Evolutionary conservation across 2,888 invertebrate genomes (phyloP).

Genomic region (Physocephala rufipes): DNA sequence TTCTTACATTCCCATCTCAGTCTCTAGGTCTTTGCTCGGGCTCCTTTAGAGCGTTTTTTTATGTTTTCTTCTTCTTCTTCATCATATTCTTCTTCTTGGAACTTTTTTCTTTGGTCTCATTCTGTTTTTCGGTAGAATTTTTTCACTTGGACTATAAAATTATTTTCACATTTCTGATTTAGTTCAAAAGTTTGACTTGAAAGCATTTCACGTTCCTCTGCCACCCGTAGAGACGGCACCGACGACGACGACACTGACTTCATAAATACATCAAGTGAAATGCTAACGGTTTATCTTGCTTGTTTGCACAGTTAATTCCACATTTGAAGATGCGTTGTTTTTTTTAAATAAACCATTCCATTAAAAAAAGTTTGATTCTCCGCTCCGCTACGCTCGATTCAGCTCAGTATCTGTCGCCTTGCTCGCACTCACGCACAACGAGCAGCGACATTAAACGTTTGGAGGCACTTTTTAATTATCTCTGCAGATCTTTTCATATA

Average conservation of each 20-base stretch:
- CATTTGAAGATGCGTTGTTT: slow-evolving; percentile 54
- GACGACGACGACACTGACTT: slow-evolving; percentile 29
- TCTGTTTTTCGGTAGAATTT: slow-evolving; percentile 20
- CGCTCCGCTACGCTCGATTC: background rate
- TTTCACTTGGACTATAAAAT: slow-evolving; percentile 35
- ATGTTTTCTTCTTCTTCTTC: too few relatives aligned
- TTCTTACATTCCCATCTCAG: background rate
- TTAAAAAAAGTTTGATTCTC: slow-evolving; percentile 55
- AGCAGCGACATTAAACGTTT: slow-evolving; percentile 21
- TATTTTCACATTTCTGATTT: slow-evolving; percentile 44
- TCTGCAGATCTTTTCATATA: slow-evolving; percentile 26
- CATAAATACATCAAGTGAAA: slow-evolving; percentile 46
- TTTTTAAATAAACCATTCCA: slow-evolving; percentile 57
- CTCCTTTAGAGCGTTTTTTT: too few relatives aligned
- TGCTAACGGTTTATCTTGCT: slow-evolving; percentile 54
- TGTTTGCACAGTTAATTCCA: slow-evolving; percentile 50
- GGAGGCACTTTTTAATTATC: slow-evolving; percentile 30
- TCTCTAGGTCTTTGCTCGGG: too few relatives aligned
- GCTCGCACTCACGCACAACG: background rate
- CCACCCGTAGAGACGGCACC: too few relatives aligned
- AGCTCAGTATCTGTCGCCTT: background rate
- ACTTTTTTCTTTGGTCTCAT: slow-evolving; percentile 6
- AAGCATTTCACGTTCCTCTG: slow-evolving; percentile 31
- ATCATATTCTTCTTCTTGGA: too few relatives aligned
- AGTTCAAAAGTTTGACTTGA: slow-evolving; percentile 44